Percentiles rank a stretch among this genome's conserved stretches.
These are phyloP conservation scores for Hypocryptadius cinnamomeus DNA, from an alignment of 2,113 vertebrate genomes.

Conservation along the genomic window DNA sequence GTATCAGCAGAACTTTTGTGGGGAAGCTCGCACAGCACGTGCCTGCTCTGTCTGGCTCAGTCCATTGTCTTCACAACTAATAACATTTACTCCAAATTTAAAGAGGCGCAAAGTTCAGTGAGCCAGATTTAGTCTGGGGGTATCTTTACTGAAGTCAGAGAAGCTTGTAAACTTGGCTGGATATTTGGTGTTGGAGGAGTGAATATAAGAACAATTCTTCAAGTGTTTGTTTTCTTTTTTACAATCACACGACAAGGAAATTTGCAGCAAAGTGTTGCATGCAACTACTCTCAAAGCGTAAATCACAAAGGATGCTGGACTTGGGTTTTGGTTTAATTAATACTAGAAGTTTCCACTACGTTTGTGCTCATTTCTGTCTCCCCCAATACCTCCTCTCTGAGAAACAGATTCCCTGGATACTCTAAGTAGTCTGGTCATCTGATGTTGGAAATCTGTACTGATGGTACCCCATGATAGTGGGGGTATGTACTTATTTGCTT, in stretches of 20 bases:
- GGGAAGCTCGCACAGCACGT: slow-evolving; percentile 52
- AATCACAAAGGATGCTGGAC: not conserved
- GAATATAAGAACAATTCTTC: not conserved
- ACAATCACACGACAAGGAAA: not conserved
- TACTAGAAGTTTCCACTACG: not conserved
- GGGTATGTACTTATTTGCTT: not conserved
- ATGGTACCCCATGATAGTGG: too few relatives aligned
- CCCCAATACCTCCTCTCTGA: not conserved
- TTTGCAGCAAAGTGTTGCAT: not conserved
- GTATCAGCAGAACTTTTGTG: slow-evolving; percentile 56
- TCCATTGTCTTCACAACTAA: not conserved
- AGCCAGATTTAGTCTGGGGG: not conserved
- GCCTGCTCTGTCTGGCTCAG: slow-evolving; percentile 43
- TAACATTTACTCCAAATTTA: slow-evolving; percentile 47
- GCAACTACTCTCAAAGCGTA: not conserved
- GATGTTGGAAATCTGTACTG: not conserved
- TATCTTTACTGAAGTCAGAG: not conserved
- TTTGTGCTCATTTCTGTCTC: not conserved
- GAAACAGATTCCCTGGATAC: not conserved
- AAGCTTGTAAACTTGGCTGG: not conserved
- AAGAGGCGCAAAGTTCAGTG: slow-evolving; percentile 7
- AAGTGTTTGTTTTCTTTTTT: not conserved
- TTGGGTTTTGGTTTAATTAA: not conserved
- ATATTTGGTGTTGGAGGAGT: not conserved
- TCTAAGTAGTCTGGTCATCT: not conserved